These are phyloP conservation scores for Melolontha melolontha DNA, from an alignment of 2,888 invertebrate genomes.

Conservation along the genomic window DNA sequence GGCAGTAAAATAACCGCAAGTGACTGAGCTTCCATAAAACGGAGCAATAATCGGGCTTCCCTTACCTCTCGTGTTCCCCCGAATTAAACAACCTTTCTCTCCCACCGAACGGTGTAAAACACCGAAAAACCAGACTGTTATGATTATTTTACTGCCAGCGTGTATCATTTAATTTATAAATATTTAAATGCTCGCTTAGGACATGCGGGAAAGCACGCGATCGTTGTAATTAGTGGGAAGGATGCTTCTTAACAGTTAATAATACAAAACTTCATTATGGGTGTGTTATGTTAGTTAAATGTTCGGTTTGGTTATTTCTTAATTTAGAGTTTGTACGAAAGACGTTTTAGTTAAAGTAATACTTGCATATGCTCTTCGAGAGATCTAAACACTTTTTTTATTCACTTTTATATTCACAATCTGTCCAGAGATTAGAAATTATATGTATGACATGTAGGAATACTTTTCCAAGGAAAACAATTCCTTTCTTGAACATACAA, in stretches of 20 bases:
- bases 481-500: no score
- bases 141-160: slow-evolving; percentile 42
- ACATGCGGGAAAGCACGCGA: slow-evolving; percentile 34
- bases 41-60: slow-evolving; percentile 44
- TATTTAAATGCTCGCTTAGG: slow-evolving; percentile 33
- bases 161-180: slow-evolving; percentile 33
- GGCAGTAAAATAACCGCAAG: slow-evolving; percentile 50
- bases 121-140: slow-evolving; percentile 37
- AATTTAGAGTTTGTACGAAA: no score
- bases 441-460: no score
- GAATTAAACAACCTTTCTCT: background rate
- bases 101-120: background rate
- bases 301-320: no score
- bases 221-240: slow-evolving; percentile 32
- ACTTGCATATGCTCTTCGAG: no score
- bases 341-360: no score
- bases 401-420: no score
- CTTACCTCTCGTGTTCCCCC: background rate
- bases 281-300: no score
- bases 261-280: background rate
- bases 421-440: no score
- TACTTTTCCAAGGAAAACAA: no score
- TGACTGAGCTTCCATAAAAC: slow-evolving; percentile 47
- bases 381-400: no score
- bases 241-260: slow-evolving; percentile 4